Percentiles rank a stretch among this genome's conserved stretches.
phyloP scores from a whole-genome alignment of 2,888 invertebrate genomes.

The Tribolium freemani region DNA sequence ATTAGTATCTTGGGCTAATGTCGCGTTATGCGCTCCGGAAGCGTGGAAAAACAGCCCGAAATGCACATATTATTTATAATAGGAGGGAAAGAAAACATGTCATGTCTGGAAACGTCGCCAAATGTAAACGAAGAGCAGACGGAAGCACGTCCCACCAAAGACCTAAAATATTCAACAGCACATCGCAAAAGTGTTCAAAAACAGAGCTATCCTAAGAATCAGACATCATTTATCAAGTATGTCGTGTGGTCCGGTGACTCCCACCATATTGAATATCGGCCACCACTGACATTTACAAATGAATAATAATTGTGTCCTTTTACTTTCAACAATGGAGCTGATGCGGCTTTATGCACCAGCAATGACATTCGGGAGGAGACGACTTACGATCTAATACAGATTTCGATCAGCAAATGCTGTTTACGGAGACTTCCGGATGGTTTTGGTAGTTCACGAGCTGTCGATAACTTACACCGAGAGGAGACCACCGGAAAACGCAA shows the following conservation, averaged over 20 bases:
- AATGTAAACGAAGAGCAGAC: slow-evolving; percentile 57
- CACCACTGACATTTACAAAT: slow-evolving; percentile 69
- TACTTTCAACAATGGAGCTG: slow-evolving; percentile 65
- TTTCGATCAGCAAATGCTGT: slow-evolving; percentile 31
- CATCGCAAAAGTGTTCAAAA: slow-evolving; percentile 65
- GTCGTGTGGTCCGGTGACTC: slow-evolving; percentile 68
- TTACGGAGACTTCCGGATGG: slow-evolving; percentile 29
- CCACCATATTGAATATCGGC: slow-evolving; percentile 69
- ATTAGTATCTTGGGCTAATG: slow-evolving; percentile 39
- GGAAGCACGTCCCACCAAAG: slow-evolving; percentile 61
- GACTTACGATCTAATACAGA: slow-evolving; percentile 45
- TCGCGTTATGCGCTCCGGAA: slow-evolving; percentile 49
- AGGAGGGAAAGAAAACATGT: slow-evolving; percentile 53
- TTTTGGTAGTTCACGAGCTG: not conserved
- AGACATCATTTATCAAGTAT: slow-evolving; percentile 68
- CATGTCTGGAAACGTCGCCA: slow-evolving; percentile 54
- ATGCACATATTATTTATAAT: slow-evolving; percentile 55
- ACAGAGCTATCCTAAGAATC: slow-evolving; percentile 67
- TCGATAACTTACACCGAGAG: not conserved
- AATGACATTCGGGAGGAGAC: slow-evolving; percentile 54
- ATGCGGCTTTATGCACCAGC: slow-evolving; percentile 60
- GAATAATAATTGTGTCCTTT: slow-evolving; percentile 70
- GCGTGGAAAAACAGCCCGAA: slow-evolving; percentile 39
- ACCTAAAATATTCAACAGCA: slow-evolving; percentile 65
- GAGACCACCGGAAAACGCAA: not conserved